Percentiles rank a stretch among this genome's conserved stretches.
phyloP scores from a whole-genome alignment of 2,888 invertebrate genomes.

The Cosmia pyralina region DNA sequence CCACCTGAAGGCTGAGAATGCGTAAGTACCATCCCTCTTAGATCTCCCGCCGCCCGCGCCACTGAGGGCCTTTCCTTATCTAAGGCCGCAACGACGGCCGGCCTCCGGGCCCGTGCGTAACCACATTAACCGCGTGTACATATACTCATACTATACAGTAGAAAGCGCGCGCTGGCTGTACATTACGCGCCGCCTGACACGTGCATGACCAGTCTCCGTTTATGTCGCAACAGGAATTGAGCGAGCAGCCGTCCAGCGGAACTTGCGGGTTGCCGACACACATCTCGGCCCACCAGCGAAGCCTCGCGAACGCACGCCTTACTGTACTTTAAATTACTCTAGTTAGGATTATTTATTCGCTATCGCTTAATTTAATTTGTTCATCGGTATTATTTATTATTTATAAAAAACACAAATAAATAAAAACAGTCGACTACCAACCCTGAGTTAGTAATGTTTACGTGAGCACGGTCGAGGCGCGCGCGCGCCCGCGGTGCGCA shows the following conservation, averaged over 20 bases:
- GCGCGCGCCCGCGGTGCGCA: constrained; percentile 69
- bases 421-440: constrained; percentile 89
- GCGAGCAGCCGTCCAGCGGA: constrained; percentile 86
- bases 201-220: constrained; percentile 90
- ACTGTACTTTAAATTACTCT: constrained; percentile 87
- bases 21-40: constrained; percentile 92
- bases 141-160: constrained; percentile 86
- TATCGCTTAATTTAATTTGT: constrained; percentile 90
- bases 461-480: constrained; percentile 79
- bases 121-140: constrained; percentile 90
- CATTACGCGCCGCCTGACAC: constrained; percentile 89
- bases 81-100: constrained; percentile 85
- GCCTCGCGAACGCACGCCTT: constrained; percentile 87
- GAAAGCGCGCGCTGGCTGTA: constrained; percentile 89
- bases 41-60: constrained; percentile 89
- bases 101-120: constrained; percentile 89
- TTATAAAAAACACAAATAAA: constrained; percentile 84
- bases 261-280: constrained; percentile 86
- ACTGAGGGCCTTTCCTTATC: constrained; percentile 91
- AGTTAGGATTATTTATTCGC: constrained; percentile 90
- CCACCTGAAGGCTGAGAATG: constrained; percentile 93
- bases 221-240: constrained; percentile 90
- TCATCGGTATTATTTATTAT: constrained; percentile 88
- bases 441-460: constrained; percentile 81
- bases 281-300: constrained; percentile 87